These are phyloP conservation scores for Apis cerana DNA, from an alignment of 1,140 invertebrate genomes.

Conservation along the genomic window DNA sequence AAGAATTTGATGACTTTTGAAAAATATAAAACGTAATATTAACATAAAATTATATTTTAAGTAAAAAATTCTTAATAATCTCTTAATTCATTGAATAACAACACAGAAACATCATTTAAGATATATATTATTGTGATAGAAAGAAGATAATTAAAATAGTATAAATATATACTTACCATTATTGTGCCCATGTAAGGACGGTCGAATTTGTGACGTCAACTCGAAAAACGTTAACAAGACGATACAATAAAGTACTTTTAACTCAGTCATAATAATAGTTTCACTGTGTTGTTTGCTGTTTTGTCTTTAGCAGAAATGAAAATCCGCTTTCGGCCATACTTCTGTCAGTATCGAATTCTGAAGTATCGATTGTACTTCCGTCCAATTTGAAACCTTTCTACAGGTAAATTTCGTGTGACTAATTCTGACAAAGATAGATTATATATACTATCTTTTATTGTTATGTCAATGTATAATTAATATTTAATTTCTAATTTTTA, in stretches of 20 bases:
- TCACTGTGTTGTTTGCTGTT: conserved; percentile 63
- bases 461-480: no score
- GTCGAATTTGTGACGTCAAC: conserved; percentile 74
- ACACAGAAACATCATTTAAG: not conserved
- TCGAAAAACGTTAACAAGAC: conserved; percentile 77
- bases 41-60: not conserved
- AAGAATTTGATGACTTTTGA: not conserved
- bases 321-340: conserved; percentile 72
- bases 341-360: conserved; percentile 61
- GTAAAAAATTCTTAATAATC: not conserved
- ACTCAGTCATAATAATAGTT: conserved; percentile 77
- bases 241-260: conserved; percentile 75
- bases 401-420: conserved; percentile 19
- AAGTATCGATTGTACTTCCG: conserved; percentile 59
- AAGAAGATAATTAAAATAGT: conserved; percentile 27
- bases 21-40: not conserved
- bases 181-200: conserved; percentile 78
- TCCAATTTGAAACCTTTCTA: conserved; percentile 47
- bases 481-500: no score
- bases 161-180: conserved; percentile 73
- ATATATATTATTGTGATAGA: conserved; percentile 1
- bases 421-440: conserved; percentile 36
- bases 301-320: conserved; percentile 69
- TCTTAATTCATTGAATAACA: not conserved
- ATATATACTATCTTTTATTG: not conserved